Percentiles rank a stretch among this genome's conserved stretches.
Conservation (phyloP, 2,797 vertebrate genomes). For the Falco columbarius region DNA sequence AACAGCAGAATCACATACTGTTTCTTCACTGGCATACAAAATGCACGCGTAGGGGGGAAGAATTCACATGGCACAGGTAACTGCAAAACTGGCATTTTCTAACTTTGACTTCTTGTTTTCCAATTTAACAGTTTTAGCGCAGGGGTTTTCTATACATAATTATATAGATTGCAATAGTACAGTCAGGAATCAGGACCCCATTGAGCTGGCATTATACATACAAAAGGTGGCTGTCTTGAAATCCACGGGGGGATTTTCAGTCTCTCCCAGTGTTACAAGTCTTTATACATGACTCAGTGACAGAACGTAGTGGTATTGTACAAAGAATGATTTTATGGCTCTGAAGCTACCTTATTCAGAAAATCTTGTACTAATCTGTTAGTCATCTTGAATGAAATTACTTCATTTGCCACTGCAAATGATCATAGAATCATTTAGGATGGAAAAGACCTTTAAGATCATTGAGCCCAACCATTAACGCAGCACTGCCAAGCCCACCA, state of each 20-base stretch:
- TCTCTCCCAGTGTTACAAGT: background rate
- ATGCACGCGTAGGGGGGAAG: accelerated
- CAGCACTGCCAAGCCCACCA: background rate
- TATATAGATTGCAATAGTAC: background rate
- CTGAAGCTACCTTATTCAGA: background rate
- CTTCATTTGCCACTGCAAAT: constrained; percentile 32
- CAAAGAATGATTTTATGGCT: background rate
- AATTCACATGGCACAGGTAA: background rate
- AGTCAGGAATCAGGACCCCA: background rate
- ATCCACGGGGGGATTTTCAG: background rate
- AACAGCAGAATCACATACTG: background rate
- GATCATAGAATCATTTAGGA: background rate
- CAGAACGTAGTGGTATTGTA: background rate
- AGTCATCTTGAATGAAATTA: constrained; percentile 19
- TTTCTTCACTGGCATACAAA: background rate
- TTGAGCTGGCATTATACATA: background rate
- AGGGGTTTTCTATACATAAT: background rate
- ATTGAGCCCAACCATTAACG: background rate
- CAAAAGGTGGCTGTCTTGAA: background rate
- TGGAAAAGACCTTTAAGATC: background rate
- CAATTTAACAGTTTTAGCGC: background rate
- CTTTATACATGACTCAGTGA: background rate
- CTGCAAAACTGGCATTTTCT: background rate
- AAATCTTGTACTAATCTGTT: constrained; percentile 14
- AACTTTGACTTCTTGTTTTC: background rate